These are phyloP conservation scores for Drosophila bipectinata DNA, from an alignment of 1,140 invertebrate species.

Conservation along the genomic window DNA sequence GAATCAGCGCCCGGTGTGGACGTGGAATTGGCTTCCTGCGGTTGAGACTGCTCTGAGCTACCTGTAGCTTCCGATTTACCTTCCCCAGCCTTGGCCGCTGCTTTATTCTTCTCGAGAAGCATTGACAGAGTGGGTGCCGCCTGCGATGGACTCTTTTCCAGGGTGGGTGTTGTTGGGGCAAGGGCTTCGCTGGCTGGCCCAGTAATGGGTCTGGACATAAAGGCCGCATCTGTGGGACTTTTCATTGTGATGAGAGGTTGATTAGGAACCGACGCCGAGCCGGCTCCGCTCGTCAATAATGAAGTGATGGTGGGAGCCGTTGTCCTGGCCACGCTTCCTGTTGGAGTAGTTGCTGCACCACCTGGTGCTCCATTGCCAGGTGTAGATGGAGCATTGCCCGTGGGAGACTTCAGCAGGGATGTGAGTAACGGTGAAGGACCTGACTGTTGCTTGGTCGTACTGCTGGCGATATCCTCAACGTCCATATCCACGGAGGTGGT, in stretches of 20 bases:
- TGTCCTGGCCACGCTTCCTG: constrained; percentile 52
- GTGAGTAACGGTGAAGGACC: constrained; percentile 90
- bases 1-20: constrained; percentile 14
- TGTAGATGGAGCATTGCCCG: constrained; percentile 72
- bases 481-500: constrained; percentile 81
- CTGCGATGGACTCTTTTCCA: constrained; percentile 85
- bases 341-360: not conserved
- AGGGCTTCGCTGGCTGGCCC: constrained; percentile 46
- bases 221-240: constrained; percentile 52
- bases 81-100: constrained; percentile 62
- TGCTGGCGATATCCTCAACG: constrained; percentile 63
- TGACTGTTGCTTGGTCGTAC: constrained; percentile 31
- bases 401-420: constrained; percentile 91
- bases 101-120: constrained; percentile 87
- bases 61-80: constrained; percentile 2
- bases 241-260: constrained; percentile 69
- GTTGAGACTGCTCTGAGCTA: constrained; percentile 18
- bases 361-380: constrained; percentile 1
- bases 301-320: constrained; percentile 84
- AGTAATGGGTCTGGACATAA: constrained; percentile 66
- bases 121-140: constrained; percentile 88
- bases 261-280: constrained; percentile 46
- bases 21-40: constrained; percentile 23
- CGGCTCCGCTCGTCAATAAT: constrained; percentile 48
- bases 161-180: constrained; percentile 20